Base-by-base conservation (phyloP, 2,888 invertebrate genomes). In the Hypena proboscidalis region DNA sequence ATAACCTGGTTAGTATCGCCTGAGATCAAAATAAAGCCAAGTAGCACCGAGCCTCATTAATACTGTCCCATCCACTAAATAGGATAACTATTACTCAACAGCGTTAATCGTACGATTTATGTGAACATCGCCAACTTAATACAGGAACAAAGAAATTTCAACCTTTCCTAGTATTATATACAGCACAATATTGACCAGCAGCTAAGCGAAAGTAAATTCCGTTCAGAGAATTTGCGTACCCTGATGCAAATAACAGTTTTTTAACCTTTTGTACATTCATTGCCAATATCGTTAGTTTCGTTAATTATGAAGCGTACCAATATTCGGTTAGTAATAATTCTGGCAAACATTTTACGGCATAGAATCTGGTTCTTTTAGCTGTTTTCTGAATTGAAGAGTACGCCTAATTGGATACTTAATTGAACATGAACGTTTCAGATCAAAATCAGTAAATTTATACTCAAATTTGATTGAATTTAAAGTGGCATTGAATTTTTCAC, bases 211-310 rank as follows among this genome's bases (percentile, higher is more conserved):
- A 59, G 54, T 50, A 47, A 47, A 49, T n/a, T n/a, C 15, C 8
- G 20, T 17, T 34, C 19, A 51, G 41, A 34, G 49, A 47, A 65
- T 71, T 70, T 69, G 50, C 59, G 63, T 63, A 62, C 39, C 55
- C 34, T 54, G 52, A 50, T 53, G 11, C n/a, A 26, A 23, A 25
- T 8, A 30, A 26, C 22, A 7, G 19, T 42, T 47, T 60, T 58
- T n/a, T n/a, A 11, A 25, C 25, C 9, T 50, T 52, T 63, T 52
- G 58, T 49, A 39, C 34, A 27, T 65, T 55, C 65, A 70, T 52
- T 64, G 74, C 75, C 76, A 76, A 30, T 17, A 71, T 75, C 71
- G 72, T 75, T 74, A 71, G 67, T 78, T 75, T 69, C 50, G 64
- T 74, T 80, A 73, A 77, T 80, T 74, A 75, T 67, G n/a, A 70